Evolutionary conservation across 2,113 vertebrate species (phyloP), one percentile per base, ranked within the genome.

Genomic region (Ifrita kowaldi): DNA sequence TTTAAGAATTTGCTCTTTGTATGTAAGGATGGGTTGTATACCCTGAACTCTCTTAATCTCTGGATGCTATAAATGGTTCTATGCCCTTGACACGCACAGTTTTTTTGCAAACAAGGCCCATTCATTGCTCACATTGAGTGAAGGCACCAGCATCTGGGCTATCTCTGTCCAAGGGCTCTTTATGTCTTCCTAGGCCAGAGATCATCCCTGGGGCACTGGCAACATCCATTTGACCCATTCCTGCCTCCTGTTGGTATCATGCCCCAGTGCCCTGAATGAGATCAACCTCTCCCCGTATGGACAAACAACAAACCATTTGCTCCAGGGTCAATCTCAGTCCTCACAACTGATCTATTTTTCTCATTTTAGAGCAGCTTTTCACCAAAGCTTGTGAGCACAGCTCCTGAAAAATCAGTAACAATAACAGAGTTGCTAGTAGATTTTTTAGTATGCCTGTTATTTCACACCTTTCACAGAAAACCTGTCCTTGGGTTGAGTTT

Each of bases 1-100:
- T 69, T 46, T 59, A 85, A 89, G 78, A 82, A 71, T 78, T 95
- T 93, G 77, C 63, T 95, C 73, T 95, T 67, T 95, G 65, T 33
- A 50, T 80, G 67, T 60, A 69, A 95, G 87, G 60, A 93, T 53
- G 56, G 84, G 53, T 89, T 87, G 42, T 50, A 90, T 87, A 69
- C 46, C 44, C 91, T 84, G 91, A 77, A 80, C 78, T 80, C 53
- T 57, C 15, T 42, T 95, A 73, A 94, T 75, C 86, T 96, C 89
- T 89, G 49, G 28, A 37, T 71, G 57, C 8, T 90, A 10, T 95
- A 94, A 96, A 88, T 53, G 32, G n/a, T 82, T 85, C 3, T 32
- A 39, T 3, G 56, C 32, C 82, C 83, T 94, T 82, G 64, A 50
- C 6, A 6, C 1, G 10, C 10, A 35, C 1, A 2, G 26, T 22